Percentiles rank a stretch among this genome's conserved stretches.
Evolutionary conservation across 1,140 invertebrate species (phyloP).

Genomic region (Papilio glaucus): DNA sequence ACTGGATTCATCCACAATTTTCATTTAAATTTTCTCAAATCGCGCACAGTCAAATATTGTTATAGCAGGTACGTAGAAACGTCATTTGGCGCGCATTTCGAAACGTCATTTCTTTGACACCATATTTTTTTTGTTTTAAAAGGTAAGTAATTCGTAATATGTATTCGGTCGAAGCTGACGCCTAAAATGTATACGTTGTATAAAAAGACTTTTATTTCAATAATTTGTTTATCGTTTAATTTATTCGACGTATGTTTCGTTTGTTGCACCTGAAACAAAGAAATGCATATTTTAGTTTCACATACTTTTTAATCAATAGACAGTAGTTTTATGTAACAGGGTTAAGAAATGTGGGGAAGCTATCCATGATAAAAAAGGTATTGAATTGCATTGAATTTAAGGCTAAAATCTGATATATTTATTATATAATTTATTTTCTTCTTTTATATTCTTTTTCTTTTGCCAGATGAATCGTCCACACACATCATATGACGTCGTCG

Average conservation of each 20-base stretch:
- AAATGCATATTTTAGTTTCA: slow-evolving; percentile 6
- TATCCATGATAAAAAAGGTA: too few relatives aligned
- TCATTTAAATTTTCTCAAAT: slow-evolving; percentile 28
- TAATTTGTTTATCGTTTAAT: neutral
- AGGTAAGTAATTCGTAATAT: neutral
- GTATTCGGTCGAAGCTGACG: neutral
- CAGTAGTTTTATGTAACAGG: too few relatives aligned
- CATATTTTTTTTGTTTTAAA: neutral
- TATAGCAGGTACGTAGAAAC: neutral
- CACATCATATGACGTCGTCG: too few relatives aligned
- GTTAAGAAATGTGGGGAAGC: too few relatives aligned
- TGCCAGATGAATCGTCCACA: too few relatives aligned
- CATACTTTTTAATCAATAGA: neutral
- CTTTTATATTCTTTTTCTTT: too few relatives aligned
- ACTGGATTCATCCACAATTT: slow-evolving; percentile 28
- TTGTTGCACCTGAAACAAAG: slow-evolving; percentile 49
- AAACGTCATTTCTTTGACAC: neutral
- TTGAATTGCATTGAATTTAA: too few relatives aligned
- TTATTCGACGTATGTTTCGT: slow-evolving; percentile 9
- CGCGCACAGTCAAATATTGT: neutral
- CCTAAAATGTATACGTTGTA: neutral
- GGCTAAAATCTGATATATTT: too few relatives aligned
- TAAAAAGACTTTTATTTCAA: neutral
- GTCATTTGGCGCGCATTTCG: slow-evolving; percentile 10
- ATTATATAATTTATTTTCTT: too few relatives aligned